phyloP scores from a whole-genome alignment of 2,797 vertebrate species.

The Rhyacichthys aspro region DNA sequence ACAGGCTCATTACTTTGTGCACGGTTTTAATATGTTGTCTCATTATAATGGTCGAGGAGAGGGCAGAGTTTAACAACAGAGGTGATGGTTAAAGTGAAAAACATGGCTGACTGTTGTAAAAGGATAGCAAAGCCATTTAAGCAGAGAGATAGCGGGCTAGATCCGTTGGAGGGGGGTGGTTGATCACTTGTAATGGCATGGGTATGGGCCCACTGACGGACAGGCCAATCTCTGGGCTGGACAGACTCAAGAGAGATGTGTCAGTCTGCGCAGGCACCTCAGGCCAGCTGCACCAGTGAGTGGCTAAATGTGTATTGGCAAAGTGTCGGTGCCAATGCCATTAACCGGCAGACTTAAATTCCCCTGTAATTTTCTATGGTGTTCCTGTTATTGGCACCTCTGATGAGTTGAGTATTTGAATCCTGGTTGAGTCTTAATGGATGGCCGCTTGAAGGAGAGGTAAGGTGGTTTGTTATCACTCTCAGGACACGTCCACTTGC shows the following conservation, averaged over 20 bases:
- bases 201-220: constrained; percentile 63
- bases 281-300: constrained; percentile 78
- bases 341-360: constrained; percentile 75
- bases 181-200: constrained; percentile 74
- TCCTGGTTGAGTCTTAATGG: constrained; percentile 75
- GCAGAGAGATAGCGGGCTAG: constrained; percentile 40
- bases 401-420: constrained; percentile 76
- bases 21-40: constrained; percentile 31
- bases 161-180: constrained; percentile 62
- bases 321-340: constrained; percentile 72
- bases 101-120: constrained; percentile 24
- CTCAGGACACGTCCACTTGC: constrained; percentile 32
- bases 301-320: constrained; percentile 70
- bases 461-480: constrained; percentile 55
- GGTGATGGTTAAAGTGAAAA: constrained; percentile 21
- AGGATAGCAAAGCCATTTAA: constrained; percentile 32
- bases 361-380: constrained; percentile 78
- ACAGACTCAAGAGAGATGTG: constrained; percentile 76
- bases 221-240: constrained; percentile 78
- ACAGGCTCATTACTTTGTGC: constrained; percentile 29
- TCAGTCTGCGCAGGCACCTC: constrained; percentile 76
- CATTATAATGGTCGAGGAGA: constrained; percentile 41
- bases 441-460: constrained; percentile 53
- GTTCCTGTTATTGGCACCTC: constrained; percentile 79
- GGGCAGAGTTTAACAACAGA: constrained; percentile 46